phyloP scores from a whole-genome alignment of 2,888 invertebrate species.

The Plutella xylostella region DNA sequence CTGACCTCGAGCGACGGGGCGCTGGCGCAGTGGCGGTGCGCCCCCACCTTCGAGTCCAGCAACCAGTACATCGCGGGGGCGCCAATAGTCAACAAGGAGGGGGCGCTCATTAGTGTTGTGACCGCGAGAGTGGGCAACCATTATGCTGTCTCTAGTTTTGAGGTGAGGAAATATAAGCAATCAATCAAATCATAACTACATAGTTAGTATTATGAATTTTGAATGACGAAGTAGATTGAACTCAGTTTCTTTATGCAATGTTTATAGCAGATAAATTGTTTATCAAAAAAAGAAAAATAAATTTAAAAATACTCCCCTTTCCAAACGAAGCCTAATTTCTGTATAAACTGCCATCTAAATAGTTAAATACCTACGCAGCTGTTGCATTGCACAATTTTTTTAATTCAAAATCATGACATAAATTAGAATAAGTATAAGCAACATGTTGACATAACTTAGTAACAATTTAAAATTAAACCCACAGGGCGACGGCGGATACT shows the following conservation, averaged over 20 bases:
- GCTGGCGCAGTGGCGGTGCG: slow-evolving; percentile 54
- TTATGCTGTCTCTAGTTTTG: slow-evolving; percentile 51
- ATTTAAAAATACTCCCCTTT: not conserved
- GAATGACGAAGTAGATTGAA: not conserved
- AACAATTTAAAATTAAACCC: too few relatives aligned
- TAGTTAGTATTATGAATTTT: not conserved
- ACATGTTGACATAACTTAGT: too few relatives aligned
- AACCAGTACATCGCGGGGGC: slow-evolving; percentile 47
- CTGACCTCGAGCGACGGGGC: slow-evolving; percentile 43
- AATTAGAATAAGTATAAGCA: too few relatives aligned
- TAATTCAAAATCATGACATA: too few relatives aligned
- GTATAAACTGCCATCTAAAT: not conserved
- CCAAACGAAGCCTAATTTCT: not conserved
- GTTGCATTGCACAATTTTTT: too few relatives aligned
- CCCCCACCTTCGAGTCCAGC: slow-evolving; percentile 54
- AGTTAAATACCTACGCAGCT: too few relatives aligned
- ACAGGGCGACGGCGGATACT: slow-evolving; percentile 59
- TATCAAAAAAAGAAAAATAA: not conserved
- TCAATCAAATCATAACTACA: not conserved
- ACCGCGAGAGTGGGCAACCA: slow-evolving; percentile 46
- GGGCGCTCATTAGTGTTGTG: slow-evolving; percentile 44
- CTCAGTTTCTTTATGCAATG: not conserved
- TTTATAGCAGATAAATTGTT: not conserved
- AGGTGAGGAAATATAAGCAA: slow-evolving; percentile 25
- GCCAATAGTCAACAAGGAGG: slow-evolving; percentile 40